Conservation (phyloP, 2,888 invertebrate genomes). For the Scaptomyza caliginosa region DNA sequence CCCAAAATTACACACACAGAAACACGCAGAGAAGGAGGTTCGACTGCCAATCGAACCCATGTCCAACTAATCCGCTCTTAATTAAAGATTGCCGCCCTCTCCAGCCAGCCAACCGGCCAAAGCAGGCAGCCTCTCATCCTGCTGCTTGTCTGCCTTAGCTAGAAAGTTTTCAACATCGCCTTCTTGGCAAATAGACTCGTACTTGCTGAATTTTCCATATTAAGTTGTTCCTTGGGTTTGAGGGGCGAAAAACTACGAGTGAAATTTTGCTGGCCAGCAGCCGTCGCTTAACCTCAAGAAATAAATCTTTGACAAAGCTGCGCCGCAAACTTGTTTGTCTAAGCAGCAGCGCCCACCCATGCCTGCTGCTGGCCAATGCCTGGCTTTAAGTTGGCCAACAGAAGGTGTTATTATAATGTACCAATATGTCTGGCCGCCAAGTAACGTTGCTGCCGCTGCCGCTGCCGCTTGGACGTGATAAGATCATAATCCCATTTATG, state of each 20-base stretch:
- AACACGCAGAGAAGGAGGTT: not conserved
- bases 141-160: not conserved
- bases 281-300: constrained; percentile 79
- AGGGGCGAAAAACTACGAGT: constrained; percentile 31
- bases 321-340: constrained; percentile 82
- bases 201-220: constrained; percentile 71
- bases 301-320: constrained; percentile 83
- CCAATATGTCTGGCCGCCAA: constrained; percentile 63
- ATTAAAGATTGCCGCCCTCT: constrained; percentile 80
- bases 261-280: constrained; percentile 54
- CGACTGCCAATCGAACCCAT: constrained; percentile 73
- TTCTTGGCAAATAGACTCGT: constrained; percentile 56
- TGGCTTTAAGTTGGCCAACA: constrained; percentile 46
- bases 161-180: constrained; percentile 39
- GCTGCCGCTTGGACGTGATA: constrained; percentile 73
- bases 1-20: not conserved
- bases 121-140: not conserved
- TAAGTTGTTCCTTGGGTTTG: constrained; percentile 37
- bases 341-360: constrained; percentile 57
- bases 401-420: constrained; percentile 82
- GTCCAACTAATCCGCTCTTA: constrained; percentile 83
- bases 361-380: constrained; percentile 1
- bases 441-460: not conserved
- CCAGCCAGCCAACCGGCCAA: not conserved
- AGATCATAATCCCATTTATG: constrained; percentile 85